phyloP scores from a whole-genome alignment of 2,888 invertebrate species.

The Pollenia amentaria region DNA sequence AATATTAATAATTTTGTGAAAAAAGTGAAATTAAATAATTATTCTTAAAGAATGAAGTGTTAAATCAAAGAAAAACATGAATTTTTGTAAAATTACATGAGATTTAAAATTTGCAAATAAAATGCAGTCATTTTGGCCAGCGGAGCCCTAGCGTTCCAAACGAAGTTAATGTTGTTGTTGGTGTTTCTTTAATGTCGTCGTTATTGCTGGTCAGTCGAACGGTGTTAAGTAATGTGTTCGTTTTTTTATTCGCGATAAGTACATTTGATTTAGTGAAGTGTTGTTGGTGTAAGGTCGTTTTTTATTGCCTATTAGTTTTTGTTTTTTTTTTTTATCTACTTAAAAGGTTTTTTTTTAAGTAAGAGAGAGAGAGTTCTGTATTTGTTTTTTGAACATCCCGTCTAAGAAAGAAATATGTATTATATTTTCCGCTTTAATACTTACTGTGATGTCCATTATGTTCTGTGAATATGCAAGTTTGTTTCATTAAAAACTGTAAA shows the following conservation, averaged over 20 bases:
- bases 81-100: neutral
- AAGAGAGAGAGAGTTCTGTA: too few species aligned
- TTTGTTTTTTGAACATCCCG: too few species aligned
- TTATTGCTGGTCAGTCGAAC: neutral
- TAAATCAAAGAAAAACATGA: slow-evolving; percentile 17
- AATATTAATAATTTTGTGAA: neutral
- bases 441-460: too few species aligned
- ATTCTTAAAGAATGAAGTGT: neutral
- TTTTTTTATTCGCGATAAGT: neutral
- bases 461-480: too few species aligned
- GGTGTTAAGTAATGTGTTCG: neutral
- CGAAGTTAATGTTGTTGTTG: neutral
- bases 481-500: too few species aligned
- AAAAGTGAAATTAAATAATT: slow-evolving; percentile 16
- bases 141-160: slow-evolving; percentile 14
- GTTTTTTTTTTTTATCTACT: neutral
- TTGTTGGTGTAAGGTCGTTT: neutral
- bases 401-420: too few species aligned
- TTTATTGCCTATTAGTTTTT: neutral
- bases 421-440: too few species aligned
- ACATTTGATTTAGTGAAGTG: neutral
- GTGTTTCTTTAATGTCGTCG: neutral
- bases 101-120: neutral
- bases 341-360: too few species aligned
- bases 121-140: neutral